phyloP scores from a whole-genome alignment of 53 echinoderm and acorn worm species.

The Henricia sp. region DNA sequence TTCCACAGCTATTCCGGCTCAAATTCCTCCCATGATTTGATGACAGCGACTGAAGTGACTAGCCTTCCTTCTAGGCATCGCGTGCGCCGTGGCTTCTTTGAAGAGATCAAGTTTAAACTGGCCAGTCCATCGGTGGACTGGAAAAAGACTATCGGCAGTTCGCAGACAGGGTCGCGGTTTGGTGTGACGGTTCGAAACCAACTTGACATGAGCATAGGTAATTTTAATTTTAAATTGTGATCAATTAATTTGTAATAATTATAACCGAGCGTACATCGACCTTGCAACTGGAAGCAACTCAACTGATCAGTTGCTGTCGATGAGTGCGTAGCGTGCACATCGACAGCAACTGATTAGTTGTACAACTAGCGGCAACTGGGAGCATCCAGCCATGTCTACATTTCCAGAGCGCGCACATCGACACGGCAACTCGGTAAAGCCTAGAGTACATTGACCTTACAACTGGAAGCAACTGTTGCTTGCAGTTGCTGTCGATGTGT shows the following conservation, averaged over 20 bases:
- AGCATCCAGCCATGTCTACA: too few relatives aligned
- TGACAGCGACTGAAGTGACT: background rate
- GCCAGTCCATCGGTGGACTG: slow-evolving; percentile 40
- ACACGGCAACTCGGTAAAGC: too few relatives aligned
- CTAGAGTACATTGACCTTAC: background rate
- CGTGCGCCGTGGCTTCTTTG: slow-evolving; percentile 7
- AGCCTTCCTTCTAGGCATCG: slow-evolving; percentile 35
- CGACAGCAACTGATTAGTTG: too few relatives aligned
- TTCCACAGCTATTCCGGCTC: background rate
- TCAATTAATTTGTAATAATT: too few relatives aligned
- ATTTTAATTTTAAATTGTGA: background rate
- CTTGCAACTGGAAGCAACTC: too few relatives aligned
- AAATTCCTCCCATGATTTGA: background rate
- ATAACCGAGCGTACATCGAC: too few relatives aligned
- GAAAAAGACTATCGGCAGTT: slow-evolving; percentile 46
- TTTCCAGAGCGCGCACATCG: too few relatives aligned
- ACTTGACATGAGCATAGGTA: slow-evolving; percentile 42
- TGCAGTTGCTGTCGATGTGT: background rate
- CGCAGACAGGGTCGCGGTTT: slow-evolving; percentile 11
- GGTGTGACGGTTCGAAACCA: slow-evolving; percentile 49
- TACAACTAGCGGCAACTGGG: too few relatives aligned
- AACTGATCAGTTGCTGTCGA: too few relatives aligned
- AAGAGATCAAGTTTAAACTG: slow-evolving; percentile 26
- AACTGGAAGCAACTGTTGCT: background rate
- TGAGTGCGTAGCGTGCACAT: too few relatives aligned